Evolutionary conservation across 1,140 invertebrate species (phyloP), one percentile per base, ranked within the genome.

Genomic region (Drosophila rhopaloa): DNA sequence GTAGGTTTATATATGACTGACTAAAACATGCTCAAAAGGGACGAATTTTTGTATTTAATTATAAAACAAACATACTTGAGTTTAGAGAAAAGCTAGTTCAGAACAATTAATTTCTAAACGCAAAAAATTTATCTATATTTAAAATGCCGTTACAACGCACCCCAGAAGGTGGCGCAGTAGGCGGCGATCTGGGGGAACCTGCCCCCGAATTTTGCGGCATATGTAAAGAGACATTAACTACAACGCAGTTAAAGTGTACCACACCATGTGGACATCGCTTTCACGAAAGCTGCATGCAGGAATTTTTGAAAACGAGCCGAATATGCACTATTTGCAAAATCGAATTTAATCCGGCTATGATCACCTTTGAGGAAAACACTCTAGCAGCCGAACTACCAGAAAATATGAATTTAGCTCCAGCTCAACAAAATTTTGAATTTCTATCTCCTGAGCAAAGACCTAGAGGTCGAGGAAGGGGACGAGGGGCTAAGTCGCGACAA

Each of bases 101-200:
- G 16, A 24, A 47, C 44, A 19, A 19, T 24, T 19, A 24, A 47
- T 24, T 47, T 47, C 9, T 47, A 47, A 24, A 47, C 44, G 16
- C 44, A 47, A 47, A 47, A n/a, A 47, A 47, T 24, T 47, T 47
- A 47, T 47, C n/a, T 41, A 24, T 47, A 19, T 47, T 47, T 47
- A 24, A 47, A 47, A 47, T 47, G 44, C 44, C 44, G 16, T 11
- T 47, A 47, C 19, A 47, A 47, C 44, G 19, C 40, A 41, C 40
- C 13, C 40, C 40, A 41, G 40, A 41, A 41, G 40, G 40, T 41
- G n/a, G 40, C 5, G 40, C 40, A 41, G 40, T 41, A 41, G 40
- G 40, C 44, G 44, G 44, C 11, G 44, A 11, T 10, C 19, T 19
- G 10, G 44, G 16, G 9, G 16, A 24, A 47, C 44, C 16, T 41